Evolutionary conservation across 2,888 invertebrate species (phyloP).

Genomic region (Pachydiplax longipennis): DNA sequence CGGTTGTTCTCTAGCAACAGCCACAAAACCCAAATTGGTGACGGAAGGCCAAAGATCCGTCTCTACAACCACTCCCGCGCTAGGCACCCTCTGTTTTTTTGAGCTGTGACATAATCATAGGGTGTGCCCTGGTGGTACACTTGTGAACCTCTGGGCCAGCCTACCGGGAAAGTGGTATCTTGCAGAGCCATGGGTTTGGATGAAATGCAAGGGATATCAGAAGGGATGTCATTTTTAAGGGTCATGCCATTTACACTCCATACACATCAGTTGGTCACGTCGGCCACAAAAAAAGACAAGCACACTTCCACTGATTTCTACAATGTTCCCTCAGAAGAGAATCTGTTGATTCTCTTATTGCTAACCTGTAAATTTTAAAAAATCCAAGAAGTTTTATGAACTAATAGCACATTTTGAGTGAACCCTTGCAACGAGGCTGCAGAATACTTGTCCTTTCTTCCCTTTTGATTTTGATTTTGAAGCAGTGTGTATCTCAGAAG

Average conservation of each 20-base stretch:
- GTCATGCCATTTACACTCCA: slow-evolving; percentile 28
- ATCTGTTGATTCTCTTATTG: neutral
- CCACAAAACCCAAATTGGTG: slow-evolving; percentile 21
- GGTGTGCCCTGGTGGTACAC: slow-evolving; percentile 26
- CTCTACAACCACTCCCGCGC: neutral
- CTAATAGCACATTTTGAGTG: slow-evolving; percentile 35
- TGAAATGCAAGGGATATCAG: slow-evolving; percentile 25
- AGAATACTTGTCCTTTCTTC: slow-evolving; percentile 2
- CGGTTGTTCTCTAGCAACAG: slow-evolving; percentile 2
- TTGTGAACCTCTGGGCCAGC: slow-evolving; percentile 24
- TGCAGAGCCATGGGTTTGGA: slow-evolving; percentile 34
- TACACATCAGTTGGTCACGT: slow-evolving; percentile 14
- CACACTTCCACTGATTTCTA: slow-evolving; percentile 15
- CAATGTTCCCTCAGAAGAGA: neutral
- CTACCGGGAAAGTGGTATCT: slow-evolving; percentile 17
- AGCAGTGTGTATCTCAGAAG: neutral
- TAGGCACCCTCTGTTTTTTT: slow-evolving; percentile 23
- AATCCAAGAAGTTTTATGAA: slow-evolving; percentile 23
- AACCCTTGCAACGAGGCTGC: slow-evolving; percentile 26
- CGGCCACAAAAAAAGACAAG: neutral
- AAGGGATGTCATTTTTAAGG: neutral
- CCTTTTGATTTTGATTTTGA: neutral
- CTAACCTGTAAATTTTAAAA: neutral
- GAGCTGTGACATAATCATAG: slow-evolving; percentile 40
- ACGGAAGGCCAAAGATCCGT: neutral